phyloP scores from a whole-genome alignment of 64 coral and sea anemone genomes.

The Montipora capricornis region DNA sequence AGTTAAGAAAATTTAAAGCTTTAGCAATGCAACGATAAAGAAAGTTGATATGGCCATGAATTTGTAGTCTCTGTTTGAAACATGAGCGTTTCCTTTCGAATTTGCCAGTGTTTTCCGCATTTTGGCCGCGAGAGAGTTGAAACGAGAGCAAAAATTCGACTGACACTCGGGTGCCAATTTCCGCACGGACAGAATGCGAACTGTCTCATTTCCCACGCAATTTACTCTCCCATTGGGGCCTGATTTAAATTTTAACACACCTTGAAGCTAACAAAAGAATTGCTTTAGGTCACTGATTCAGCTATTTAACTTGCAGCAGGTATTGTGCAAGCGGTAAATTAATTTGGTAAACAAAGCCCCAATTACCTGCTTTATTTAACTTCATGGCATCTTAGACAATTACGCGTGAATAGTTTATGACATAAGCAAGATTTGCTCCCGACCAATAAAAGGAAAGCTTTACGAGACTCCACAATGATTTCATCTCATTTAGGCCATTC shows the following conservation, averaged over 20 bases:
- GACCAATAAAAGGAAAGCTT: conserved; percentile 16
- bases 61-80: neutral
- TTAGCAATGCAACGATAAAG: neutral
- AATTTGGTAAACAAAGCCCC: neutral
- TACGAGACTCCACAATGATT: conserved; percentile 8
- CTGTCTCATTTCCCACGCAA: no score
- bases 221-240: no score
- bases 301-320: conserved; percentile 1
- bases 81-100: no score
- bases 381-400: neutral
- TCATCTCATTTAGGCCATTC: conserved; percentile 12
- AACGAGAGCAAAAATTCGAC: no score
- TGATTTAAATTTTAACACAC: no score
- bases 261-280: neutral
- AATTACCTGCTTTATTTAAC: conserved; percentile 24
- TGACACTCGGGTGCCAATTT: no score
- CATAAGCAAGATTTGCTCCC: neutral
- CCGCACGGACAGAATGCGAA: no score
- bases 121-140: no score
- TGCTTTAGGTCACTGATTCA: neutral
- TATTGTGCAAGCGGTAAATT: neutral
- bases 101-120: no score
- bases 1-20: neutral
- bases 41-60: neutral
- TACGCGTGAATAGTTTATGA: conserved; percentile 41